phyloP scores from a whole-genome alignment of 2,888 invertebrate species.

The Morpho achilles region DNA sequence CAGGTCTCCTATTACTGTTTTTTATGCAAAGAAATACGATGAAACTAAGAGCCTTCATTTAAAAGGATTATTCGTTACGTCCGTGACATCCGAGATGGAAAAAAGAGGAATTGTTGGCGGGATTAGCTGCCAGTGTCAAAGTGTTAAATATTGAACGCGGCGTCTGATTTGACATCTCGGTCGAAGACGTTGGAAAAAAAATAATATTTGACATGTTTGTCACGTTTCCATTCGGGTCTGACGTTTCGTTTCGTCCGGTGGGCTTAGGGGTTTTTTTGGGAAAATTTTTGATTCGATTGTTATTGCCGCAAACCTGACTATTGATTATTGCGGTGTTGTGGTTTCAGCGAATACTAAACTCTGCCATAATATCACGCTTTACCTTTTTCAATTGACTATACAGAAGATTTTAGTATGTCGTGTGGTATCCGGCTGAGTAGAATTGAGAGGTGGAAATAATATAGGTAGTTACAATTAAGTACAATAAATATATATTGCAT shows the following conservation, averaged over 20 bases:
- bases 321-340: too few species aligned
- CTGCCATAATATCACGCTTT: too few species aligned
- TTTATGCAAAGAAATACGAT: constrained; percentile 62
- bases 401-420: too few species aligned
- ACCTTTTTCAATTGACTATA: too few species aligned
- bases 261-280: constrained; percentile 60
- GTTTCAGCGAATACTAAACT: too few species aligned
- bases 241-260: constrained; percentile 63
- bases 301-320: neutral
- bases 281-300: constrained; percentile 20
- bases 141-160: constrained; percentile 77
- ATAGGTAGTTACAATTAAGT: too few species aligned
- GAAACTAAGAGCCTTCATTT: constrained; percentile 55
- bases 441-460: too few species aligned
- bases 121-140: constrained; percentile 79
- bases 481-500: too few species aligned
- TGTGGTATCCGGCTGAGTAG: too few species aligned
- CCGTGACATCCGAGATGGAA: constrained; percentile 66
- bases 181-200: constrained; percentile 39
- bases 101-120: constrained; percentile 60
- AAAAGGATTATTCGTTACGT: constrained; percentile 71
- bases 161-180: constrained; percentile 74
- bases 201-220: constrained; percentile 63
- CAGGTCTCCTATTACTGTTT: constrained; percentile 56
- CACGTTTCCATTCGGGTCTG: constrained; percentile 68